Conservation (phyloP, 1,140 invertebrate species). For the Solenopsis fugax region DNA sequence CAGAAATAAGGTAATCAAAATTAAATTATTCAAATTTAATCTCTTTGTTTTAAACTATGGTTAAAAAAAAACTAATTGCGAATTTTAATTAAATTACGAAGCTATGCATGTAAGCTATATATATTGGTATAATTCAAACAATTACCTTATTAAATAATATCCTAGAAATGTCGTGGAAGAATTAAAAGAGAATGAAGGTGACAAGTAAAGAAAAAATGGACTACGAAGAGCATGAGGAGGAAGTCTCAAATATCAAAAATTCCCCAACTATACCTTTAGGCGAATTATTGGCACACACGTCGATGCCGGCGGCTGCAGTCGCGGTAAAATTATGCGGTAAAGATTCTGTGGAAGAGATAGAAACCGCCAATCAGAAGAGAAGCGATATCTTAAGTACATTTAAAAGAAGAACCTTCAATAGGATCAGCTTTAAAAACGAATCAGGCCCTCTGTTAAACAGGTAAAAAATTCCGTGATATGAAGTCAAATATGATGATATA, state of each 20-base stretch:
- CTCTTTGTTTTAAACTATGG: neutral
- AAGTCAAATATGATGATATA: neutral
- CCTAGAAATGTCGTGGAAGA: neutral
- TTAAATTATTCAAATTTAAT: neutral
- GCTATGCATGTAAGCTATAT: neutral
- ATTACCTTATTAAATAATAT: neutral
- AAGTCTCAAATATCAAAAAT: slow-evolving; percentile 47
- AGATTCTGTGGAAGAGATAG: slow-evolving; percentile 64
- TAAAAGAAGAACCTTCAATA: slow-evolving; percentile 78
- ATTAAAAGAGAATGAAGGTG: slow-evolving; percentile 64
- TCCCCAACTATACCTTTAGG: slow-evolving; percentile 53
- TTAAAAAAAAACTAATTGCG: neutral
- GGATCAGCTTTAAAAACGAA: slow-evolving; percentile 80
- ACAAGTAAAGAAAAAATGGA: slow-evolving; percentile 57
- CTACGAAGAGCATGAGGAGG: slow-evolving; percentile 54
- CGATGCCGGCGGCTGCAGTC: slow-evolving; percentile 70
- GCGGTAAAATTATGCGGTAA: slow-evolving; percentile 71
- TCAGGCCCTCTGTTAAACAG: slow-evolving; percentile 78
- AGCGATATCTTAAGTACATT: slow-evolving; percentile 73
- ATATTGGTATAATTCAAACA: neutral
- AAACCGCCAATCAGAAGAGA: slow-evolving; percentile 60
- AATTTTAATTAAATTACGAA: neutral
- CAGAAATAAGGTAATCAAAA: neutral
- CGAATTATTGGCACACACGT: slow-evolving; percentile 74
- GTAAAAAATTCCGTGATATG: slow-evolving; percentile 58